These are phyloP conservation scores for Lamellibrachia satsuma DNA, from an alignment of 2,888 invertebrate species.

Conservation along the genomic window DNA sequence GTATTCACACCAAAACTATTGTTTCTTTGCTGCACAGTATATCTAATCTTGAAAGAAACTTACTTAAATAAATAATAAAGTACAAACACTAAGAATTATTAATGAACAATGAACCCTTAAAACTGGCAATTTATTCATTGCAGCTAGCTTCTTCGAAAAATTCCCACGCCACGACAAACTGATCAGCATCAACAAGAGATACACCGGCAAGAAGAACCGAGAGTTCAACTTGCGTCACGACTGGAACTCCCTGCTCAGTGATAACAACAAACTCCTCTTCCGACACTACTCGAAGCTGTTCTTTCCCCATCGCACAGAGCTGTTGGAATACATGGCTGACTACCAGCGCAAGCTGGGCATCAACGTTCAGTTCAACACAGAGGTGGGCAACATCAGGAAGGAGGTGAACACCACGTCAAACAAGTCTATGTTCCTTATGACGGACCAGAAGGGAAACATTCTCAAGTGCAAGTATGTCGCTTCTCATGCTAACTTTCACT, in stretches of 20 bases:
- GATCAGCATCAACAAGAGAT: constrained; percentile 65
- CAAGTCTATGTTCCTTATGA: constrained; percentile 52
- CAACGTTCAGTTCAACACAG: constrained; percentile 62
- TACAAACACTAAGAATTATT: background rate
- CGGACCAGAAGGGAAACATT: constrained; percentile 56
- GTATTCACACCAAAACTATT: too few species aligned
- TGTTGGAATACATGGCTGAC: constrained; percentile 62
- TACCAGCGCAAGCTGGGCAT: constrained; percentile 55
- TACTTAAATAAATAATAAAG: too few species aligned
- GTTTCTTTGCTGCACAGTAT: too few species aligned
- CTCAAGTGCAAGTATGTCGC: constrained; percentile 61
- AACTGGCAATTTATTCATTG: constrained; percentile 27
- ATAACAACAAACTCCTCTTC: constrained; percentile 53
- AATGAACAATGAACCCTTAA: background rate
- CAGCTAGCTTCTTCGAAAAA: constrained; percentile 61
- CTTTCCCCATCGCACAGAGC: constrained; percentile 55
- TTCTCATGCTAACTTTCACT: background rate
- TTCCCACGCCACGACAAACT: constrained; percentile 66
- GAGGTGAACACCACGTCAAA: constrained; percentile 42
- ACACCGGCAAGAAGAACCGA: constrained; percentile 63
- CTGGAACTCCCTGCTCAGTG: constrained; percentile 65
- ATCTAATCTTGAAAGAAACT: too few species aligned
- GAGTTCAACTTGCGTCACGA: constrained; percentile 67
- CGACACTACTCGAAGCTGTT: constrained; percentile 52
- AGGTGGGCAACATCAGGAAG: constrained; percentile 43